Base-by-base conservation (phyloP, 2,113 vertebrate species). In the Aegypius monachus region DNA sequence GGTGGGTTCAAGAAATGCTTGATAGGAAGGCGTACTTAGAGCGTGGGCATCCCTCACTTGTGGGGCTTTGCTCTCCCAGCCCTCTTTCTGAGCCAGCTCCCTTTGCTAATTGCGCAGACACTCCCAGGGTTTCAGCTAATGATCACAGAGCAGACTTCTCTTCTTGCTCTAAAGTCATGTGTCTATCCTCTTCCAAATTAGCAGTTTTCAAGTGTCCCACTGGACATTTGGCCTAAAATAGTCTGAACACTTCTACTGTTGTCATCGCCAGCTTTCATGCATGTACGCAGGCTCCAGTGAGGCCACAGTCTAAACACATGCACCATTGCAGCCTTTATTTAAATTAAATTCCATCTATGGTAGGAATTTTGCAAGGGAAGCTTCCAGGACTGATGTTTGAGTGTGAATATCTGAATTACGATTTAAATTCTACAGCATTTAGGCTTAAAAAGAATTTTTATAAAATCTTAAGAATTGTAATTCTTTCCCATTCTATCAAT, bases 401-500 rank as follows among this genome's bases (percentile, higher is more conserved):
- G 6, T 43, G 47, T 71, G 56, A 79, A 29, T 85, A 67, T 75
- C 68, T 67, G 91, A 94, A 67, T 61, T 84, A 22, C 6, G 73
- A 56, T 75, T 93, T 43, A 31, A 85, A 48, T 65, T 93, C 58
- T 80, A 22, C 43, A 80, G 62, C 17, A 18, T 58, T 91, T 72
- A 23, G 16, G 15, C 36, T 85, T 90, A 20, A 79, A 50, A 20
- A 56, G 38, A 36, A 3, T 78, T 91, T 87, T 88, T 42, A 10
- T 72, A 47, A 79, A 93, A 72, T 82, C 70, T 70, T 91, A 92
- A 56, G 78, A 53, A 65, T 90, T 90, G 78, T 61, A 29, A 62
- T 94, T 94, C 92, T 96, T 93, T 72, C 38, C n/a, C 34, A 3
- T 68, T 90, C 92, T 97, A 93, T 95, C 84, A 97, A 93, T 96